Evolutionary conservation across 2,888 invertebrate genomes (phyloP).

Genomic region (Papilio elwesi): DNA sequence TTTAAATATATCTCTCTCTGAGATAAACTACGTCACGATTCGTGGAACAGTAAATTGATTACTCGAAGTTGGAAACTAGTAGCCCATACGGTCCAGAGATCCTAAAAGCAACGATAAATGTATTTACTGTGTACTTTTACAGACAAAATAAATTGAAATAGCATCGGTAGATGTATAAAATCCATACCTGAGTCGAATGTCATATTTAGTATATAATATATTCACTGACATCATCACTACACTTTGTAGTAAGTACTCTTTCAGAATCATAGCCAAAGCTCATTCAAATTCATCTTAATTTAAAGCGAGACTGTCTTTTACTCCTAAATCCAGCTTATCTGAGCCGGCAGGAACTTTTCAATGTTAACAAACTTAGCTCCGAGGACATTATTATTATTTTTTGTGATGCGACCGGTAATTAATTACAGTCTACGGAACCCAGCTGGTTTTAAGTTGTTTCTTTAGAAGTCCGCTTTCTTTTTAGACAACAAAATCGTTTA

Average conservation of each 20-base stretch:
- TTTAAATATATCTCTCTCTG: not conserved
- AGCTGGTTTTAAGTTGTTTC: slow-evolving; percentile 26
- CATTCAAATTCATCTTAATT: not conserved
- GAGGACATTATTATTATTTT: slow-evolving; percentile 15
- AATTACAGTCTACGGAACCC: slow-evolving; percentile 19
- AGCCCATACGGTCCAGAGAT: slow-evolving; percentile 13
- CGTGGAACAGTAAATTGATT: slow-evolving; percentile 28
- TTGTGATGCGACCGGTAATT: slow-evolving; percentile 19
- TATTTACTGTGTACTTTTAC: slow-evolving; percentile 16
- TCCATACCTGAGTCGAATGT: not conserved
- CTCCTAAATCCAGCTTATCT: slow-evolving; percentile 7
- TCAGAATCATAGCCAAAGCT: not conserved
- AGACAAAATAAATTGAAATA: slow-evolving; percentile 15
- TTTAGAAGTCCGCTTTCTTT: slow-evolving; percentile 27
- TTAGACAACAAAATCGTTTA: slow-evolving; percentile 29
- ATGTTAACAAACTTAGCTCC: slow-evolving; percentile 17
- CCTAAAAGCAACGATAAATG: slow-evolving; percentile 16
- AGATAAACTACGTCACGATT: slow-evolving; percentile 25
- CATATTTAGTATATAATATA: not conserved
- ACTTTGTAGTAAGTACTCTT: too few relatives aligned
- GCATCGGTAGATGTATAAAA: not conserved
- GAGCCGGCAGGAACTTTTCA: slow-evolving; percentile 13
- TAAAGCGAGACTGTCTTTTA: not conserved
- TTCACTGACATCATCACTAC: not conserved
- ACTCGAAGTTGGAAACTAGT: slow-evolving; percentile 20